A percentile compares a stretch with the other conserved stretches of the same genome.
phyloP scores from a whole-genome alignment of 2,113 vertebrate species.

The Ictidomys tridecemlineatus region DNA sequence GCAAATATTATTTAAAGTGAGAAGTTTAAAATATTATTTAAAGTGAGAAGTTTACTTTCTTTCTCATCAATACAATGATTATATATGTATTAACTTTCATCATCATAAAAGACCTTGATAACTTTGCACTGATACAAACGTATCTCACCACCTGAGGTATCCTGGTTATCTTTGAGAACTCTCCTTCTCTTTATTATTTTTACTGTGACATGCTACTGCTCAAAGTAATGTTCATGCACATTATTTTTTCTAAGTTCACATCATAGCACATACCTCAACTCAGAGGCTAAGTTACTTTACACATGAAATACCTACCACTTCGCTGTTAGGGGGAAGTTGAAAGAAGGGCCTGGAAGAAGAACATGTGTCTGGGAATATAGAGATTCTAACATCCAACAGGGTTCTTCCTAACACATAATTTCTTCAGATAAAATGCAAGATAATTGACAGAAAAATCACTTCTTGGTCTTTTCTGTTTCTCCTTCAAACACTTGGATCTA shows the following conservation, averaged over 20 bases:
- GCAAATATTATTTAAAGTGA: neutral
- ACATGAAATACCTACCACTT: neutral
- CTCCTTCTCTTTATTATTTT: slow-evolving; percentile 25
- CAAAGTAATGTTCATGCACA: neutral
- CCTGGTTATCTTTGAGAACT: neutral
- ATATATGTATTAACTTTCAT: neutral
- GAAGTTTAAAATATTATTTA: neutral
- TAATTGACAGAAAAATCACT: slow-evolving; percentile 49
- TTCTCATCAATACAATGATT: neutral
- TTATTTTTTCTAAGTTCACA: slow-evolving; percentile 15
- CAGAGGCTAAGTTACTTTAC: neutral
- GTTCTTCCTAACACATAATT: slow-evolving; percentile 11
- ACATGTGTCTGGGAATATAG: neutral
- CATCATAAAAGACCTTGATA: neutral
- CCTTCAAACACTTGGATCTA: neutral
- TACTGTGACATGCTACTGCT: neutral
- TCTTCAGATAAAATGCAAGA: slow-evolving; percentile 26
- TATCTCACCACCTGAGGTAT: neutral
- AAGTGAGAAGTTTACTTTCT: neutral
- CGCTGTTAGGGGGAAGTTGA: neutral
- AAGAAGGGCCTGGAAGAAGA: neutral
- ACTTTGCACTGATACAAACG: neutral
- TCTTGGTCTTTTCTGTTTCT: neutral
- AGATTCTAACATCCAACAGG: neutral
- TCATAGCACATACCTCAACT: neutral